Percentiles rank a stretch among this genome's conserved stretches.
Evolutionary conservation across 2,797 vertebrate species (phyloP).

Genomic region (Pangasius djambal): DNA sequence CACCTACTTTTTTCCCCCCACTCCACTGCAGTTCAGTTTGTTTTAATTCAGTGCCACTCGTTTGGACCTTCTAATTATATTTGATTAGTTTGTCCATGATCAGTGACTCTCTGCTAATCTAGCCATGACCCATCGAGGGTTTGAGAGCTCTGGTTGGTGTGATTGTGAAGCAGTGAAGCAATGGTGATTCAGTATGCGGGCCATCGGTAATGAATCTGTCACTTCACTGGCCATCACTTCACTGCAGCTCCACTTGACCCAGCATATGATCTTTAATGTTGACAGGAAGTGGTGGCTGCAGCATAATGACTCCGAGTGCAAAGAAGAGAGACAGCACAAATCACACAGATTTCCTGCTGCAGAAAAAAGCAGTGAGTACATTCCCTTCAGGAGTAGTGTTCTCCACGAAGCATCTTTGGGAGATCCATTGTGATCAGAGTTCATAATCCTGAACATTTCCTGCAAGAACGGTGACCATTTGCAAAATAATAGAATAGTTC

Average conservation of each 20-base stretch:
- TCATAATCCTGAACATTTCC: neutral
- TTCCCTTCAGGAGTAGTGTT: neutral
- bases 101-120: constrained; percentile 28
- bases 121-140: constrained; percentile 18
- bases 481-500: neutral
- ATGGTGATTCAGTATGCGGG: neutral
- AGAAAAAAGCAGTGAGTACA: neutral
- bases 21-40: constrained; percentile 9
- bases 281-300: constrained; percentile 20
- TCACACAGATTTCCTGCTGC: neutral
- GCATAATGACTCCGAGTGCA: constrained; percentile 5
- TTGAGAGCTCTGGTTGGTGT: constrained; percentile 22
- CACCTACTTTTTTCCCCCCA: neutral
- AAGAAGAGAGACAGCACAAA: constrained; percentile 7
- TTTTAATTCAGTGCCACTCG: constrained; percentile 30
- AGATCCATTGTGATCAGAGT: neutral
- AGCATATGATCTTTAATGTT: constrained; percentile 36
- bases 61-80: constrained; percentile 44
- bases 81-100: constrained; percentile 46
- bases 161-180: constrained; percentile 12
- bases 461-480: neutral
- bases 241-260: constrained; percentile 32
- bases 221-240: constrained; percentile 39
- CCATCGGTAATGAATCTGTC: constrained; percentile 43
- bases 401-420: neutral